Evolutionary conservation across 2,797 vertebrate genomes (phyloP).

Genomic region (Enteromius radiatus): DNA sequence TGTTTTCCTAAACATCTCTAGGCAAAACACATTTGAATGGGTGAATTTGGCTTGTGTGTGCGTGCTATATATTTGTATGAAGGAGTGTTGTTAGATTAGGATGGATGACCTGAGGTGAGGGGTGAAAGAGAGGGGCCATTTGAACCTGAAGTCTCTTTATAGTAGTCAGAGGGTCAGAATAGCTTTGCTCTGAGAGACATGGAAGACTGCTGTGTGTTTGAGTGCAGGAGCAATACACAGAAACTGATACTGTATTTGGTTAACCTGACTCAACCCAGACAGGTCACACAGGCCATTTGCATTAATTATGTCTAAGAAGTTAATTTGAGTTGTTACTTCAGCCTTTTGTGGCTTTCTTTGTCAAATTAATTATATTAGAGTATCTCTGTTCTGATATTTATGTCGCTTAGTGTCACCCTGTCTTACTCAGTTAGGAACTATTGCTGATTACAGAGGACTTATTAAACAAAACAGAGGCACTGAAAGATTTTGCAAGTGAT

Average conservation of each 20-base stretch:
- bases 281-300: constrained; percentile 7
- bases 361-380: neutral
- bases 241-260: constrained; percentile 25
- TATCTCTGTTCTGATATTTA: constrained; percentile 4
- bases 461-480: constrained; percentile 30
- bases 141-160: constrained; percentile 27
- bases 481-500: constrained; percentile 63
- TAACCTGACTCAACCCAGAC: neutral
- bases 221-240: neutral
- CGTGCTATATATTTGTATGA: neutral
- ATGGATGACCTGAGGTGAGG: neutral
- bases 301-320: constrained; percentile 20
- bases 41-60: constrained; percentile 8
- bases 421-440: neutral
- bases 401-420: neutral
- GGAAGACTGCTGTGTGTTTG: constrained; percentile 11
- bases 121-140: constrained; percentile 24
- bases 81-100: constrained; percentile 18
- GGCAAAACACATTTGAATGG: constrained; percentile 44
- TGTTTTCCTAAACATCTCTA: constrained; percentile 34
- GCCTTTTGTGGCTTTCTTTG: neutral
- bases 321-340: neutral
- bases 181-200: constrained; percentile 18
- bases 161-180: constrained; percentile 32
- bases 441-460: constrained; percentile 23